Base-by-base conservation (phyloP, 2,888 invertebrate genomes). In the Elysia crispata region DNA sequence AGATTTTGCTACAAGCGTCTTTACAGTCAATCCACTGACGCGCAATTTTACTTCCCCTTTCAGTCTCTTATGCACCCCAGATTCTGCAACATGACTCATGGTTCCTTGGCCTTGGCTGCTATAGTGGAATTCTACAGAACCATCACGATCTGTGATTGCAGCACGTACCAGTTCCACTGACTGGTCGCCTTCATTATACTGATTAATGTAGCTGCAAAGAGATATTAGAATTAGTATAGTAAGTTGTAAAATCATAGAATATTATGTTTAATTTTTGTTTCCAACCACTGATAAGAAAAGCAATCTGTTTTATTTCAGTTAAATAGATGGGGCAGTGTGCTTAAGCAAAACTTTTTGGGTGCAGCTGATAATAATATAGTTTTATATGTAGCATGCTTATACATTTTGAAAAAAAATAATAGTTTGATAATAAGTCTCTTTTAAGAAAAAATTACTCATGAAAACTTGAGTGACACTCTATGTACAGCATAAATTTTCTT, bases 21-120 rank as follows among this genome's bases (percentile, higher is more conserved):
- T 72, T 6, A 89, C 89, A 31, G 87, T 86, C 41, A 85, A 79
- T 70, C 87, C 83, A 20, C 77, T 76, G 1, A 89, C 87, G 20
- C 82, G 72, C 0, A 86, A 84, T 0, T 85, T 62, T 13, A 72
- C 41, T 33, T 82, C 72, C 15, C 57, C 67, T 13, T 83, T 77
- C 18, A 77, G 62, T 20, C 73, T 66, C 3, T 18, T 54, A 25
- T 8, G 60, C 28, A 60, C 57, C 15, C 23, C 25, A 8, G 66
- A 20, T 18, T 74, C 31, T 15, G 83, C 41, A 13, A 87, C 74
- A 80, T 88, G 87, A 31, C 86, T 86, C 75, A 89, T 87, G 86
- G 87, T 88, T 13, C 81, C 79, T 20, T 83, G 85, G 6, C 84
- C 54, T 57, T 86, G 86, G 13, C 79, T 54, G 0, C 85, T 83